phyloP scores from a whole-genome alignment of 2,113 vertebrate genomes.

The Myocastor coypus region DNA sequence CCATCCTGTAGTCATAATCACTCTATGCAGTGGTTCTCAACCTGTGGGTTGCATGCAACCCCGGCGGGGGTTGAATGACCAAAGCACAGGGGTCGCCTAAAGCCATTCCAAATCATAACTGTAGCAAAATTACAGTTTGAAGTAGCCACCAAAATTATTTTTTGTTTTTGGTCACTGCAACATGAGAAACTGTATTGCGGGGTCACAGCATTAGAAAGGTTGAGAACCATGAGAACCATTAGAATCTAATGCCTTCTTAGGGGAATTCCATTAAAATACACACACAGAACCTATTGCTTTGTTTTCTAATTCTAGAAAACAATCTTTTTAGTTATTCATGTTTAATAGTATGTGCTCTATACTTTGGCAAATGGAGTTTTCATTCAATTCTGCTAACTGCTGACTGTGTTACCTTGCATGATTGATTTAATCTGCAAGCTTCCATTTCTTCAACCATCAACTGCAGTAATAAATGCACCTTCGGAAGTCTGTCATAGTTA shows the following conservation, averaged over 20 bases:
- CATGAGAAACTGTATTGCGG: no score
- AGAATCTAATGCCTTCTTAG: no score
- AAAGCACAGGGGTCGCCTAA: no score
- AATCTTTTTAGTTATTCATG: not conserved
- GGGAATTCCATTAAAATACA: not conserved
- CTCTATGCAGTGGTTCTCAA: no score
- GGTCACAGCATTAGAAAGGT: no score
- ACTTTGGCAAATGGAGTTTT: not conserved
- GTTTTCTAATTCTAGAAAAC: not conserved
- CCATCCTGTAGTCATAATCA: not conserved
- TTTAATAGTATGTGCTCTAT: not conserved
- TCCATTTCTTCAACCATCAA: not conserved
- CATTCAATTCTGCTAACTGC: not conserved
- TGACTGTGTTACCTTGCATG: not conserved
- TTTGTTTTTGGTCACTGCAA: no score
- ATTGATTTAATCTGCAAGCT: not conserved
- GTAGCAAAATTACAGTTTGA: no score
- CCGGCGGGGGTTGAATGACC: no score
- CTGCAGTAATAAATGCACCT: not conserved
- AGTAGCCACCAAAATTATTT: no score
- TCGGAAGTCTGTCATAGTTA: not conserved
- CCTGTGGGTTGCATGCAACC: no score
- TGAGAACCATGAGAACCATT: no score
- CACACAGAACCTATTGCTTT: not conserved
- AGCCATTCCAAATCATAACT: no score